Conservation (phyloP, 2,888 invertebrate species). For the Calameuta pallipes region DNA sequence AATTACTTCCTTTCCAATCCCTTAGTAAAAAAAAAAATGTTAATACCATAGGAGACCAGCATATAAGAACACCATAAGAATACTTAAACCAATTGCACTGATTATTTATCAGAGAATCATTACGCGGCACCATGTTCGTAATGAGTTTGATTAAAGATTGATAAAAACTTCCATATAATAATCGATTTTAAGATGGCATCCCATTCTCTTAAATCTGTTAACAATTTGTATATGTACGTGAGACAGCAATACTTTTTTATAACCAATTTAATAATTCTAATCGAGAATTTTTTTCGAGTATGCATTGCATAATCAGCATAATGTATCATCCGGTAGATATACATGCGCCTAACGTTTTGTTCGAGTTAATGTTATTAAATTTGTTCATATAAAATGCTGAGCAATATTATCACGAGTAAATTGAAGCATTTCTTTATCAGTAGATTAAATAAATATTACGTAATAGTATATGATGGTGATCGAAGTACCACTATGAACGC, state of each 20-base stretch:
- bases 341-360: background rate
- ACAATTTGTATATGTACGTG: background rate
- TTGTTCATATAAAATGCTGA: background rate
- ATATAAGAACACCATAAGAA: background rate
- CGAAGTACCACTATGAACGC: background rate
- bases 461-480: background rate
- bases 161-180: background rate
- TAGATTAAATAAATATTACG: background rate
- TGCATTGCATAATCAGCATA: background rate
- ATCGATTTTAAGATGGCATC: background rate
- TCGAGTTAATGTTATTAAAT: background rate
- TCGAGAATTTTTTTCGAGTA: background rate
- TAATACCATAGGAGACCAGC: background rate
- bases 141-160: background rate
- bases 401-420: background rate
- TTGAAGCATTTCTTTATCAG: background rate
- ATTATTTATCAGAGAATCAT: background rate
- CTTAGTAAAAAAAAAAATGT: background rate
- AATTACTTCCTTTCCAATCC: background rate
- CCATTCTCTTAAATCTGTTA: background rate
- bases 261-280: background rate
- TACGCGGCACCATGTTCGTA: background rate
- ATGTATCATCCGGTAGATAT: background rate
- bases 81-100: background rate
- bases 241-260: background rate